Percentiles rank a stretch among this genome's conserved stretches.
Conservation (phyloP, 2,888 invertebrate species). For the Apoderus coryli region DNA sequence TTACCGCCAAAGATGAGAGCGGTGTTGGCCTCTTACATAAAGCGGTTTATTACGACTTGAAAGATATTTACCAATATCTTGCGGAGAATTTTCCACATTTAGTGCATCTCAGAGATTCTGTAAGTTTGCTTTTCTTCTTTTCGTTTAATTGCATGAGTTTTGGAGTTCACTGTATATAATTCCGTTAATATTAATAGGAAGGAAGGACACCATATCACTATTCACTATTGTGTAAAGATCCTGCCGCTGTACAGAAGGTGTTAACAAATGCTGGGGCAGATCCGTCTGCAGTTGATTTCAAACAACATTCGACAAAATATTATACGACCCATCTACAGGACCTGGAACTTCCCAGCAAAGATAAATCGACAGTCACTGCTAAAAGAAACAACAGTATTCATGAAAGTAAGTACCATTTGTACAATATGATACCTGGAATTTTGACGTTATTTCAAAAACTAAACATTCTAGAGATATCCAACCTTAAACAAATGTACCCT, state of each 20-base stretch:
- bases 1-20: slow-evolving; percentile 49
- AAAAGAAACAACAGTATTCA: slow-evolving; percentile 23
- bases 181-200: slow-evolving; percentile 39
- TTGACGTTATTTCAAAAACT: no score
- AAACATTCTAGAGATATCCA: no score
- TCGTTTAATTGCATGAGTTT: neutral
- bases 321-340: slow-evolving; percentile 41
- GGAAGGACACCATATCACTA: slow-evolving; percentile 55
- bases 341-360: slow-evolving; percentile 35
- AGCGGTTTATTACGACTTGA: slow-evolving; percentile 60
- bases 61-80: slow-evolving; percentile 57
- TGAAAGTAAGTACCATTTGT: slow-evolving; percentile 27
- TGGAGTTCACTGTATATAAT: no score
- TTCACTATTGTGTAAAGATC: slow-evolving; percentile 44
- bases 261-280: slow-evolving; percentile 48
- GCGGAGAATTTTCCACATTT: slow-evolving; percentile 50
- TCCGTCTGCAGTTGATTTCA: slow-evolving; percentile 42
- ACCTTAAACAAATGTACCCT: no score
- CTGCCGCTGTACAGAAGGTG: slow-evolving; percentile 42
- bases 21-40: slow-evolving; percentile 67
- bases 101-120: slow-evolving; percentile 53
- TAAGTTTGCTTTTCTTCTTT: slow-evolving; percentile 25
- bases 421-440: no score
- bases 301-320: slow-evolving; percentile 40
- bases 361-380: slow-evolving; percentile 22